Percentiles rank a stretch among this genome's conserved stretches.
phyloP scores from a whole-genome alignment of 2,888 invertebrate species.

The Morinoia aosen region DNA sequence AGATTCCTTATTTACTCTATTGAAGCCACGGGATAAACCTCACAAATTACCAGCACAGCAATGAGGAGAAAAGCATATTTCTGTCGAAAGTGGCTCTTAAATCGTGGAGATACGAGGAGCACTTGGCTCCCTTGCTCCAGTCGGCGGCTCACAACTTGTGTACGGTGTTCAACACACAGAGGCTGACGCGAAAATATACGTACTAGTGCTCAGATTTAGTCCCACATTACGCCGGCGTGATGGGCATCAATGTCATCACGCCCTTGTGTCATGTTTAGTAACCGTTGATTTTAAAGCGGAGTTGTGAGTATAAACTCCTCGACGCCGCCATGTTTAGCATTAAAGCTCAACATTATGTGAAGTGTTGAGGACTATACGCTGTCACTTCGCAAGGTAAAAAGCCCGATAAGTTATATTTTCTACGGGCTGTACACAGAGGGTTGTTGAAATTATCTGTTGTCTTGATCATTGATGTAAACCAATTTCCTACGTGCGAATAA shows the following conservation, averaged over 20 bases:
- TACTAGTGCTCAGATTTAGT: neutral
- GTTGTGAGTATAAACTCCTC: neutral
- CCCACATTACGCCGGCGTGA: neutral
- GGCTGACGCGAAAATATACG: neutral
- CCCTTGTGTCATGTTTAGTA: neutral
- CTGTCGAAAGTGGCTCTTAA: conserved; percentile 35
- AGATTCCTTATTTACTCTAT: conserved; percentile 48
- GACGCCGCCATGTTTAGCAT: neutral
- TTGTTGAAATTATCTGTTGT: too few relatives aligned
- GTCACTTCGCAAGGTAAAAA: too few relatives aligned
- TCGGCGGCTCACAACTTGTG: neutral
- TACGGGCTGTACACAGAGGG: too few relatives aligned
- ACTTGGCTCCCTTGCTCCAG: neutral
- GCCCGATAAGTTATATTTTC: too few relatives aligned
- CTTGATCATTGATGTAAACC: too few relatives aligned
- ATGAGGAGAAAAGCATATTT: conserved; percentile 46
- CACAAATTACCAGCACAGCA: conserved; percentile 1
- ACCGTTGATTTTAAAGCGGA: neutral
- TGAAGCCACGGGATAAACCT: neutral
- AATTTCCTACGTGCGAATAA: too few relatives aligned
- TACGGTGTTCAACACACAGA: neutral
- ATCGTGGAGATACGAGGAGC: conserved; percentile 1
- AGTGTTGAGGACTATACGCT: too few relatives aligned
- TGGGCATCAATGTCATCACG: neutral
- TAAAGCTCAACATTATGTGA: too few relatives aligned